A percentile compares a stretch with the other conserved stretches of the same genome.
Evolutionary conservation across 2,797 vertebrate genomes (phyloP).

Genomic region (Nannoperca australis): DNA sequence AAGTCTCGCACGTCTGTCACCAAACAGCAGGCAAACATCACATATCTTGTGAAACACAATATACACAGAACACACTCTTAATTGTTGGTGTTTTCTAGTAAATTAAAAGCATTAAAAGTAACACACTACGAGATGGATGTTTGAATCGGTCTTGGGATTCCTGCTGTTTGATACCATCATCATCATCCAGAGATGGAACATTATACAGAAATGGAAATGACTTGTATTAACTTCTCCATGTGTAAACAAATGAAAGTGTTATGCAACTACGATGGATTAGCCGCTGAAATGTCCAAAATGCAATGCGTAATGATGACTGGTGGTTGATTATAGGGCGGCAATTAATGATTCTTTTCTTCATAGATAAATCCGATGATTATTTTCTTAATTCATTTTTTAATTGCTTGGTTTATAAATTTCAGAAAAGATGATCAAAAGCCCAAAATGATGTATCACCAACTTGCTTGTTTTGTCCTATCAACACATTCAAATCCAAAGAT

Average conservation of each 20-base stretch:
- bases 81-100: neutral
- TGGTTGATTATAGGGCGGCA: neutral
- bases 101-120: neutral
- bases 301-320: slow-evolving; percentile 5
- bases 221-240: slow-evolving; percentile 2
- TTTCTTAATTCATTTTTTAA: neutral
- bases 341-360: slow-evolving; percentile 16
- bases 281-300: slow-evolving; percentile 5
- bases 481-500: neutral
- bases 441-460: neutral
- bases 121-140: neutral
- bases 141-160: slow-evolving; percentile 11
- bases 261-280: neutral
- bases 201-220: neutral
- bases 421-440: neutral
- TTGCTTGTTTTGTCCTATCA: slow-evolving; percentile 2
- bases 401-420: neutral
- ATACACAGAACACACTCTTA: neutral
- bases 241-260: neutral
- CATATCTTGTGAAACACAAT: neutral
- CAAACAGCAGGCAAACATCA: neutral
- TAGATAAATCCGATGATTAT: slow-evolving; percentile 20
- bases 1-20: neutral
- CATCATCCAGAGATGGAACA: neutral
- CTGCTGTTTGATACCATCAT: slow-evolving; percentile 20